A percentile compares a stretch with the other conserved stretches of the same genome.
Evolutionary conservation across 2,797 vertebrate genomes (phyloP).

Genomic region (Masticophis lateralis): DNA sequence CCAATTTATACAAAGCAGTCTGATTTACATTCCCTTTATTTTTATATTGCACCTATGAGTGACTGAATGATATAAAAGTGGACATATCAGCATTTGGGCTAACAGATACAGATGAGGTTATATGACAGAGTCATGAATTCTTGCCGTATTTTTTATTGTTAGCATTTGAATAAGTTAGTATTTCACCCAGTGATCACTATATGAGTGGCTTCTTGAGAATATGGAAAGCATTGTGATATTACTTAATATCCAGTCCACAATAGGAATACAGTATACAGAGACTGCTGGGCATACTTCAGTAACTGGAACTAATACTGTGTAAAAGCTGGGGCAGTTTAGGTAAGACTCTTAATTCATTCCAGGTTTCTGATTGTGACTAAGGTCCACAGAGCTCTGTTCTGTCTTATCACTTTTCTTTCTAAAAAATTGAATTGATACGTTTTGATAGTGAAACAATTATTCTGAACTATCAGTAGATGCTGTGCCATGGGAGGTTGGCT

Average conservation of each 20-base stretch:
- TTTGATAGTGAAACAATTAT: neutral
- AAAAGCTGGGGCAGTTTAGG: neutral
- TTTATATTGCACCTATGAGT: neutral
- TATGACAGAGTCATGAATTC: neutral
- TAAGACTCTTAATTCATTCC: neutral
- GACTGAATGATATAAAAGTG: neutral
- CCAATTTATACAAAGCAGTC: neutral
- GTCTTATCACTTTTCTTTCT: neutral
- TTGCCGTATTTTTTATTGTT: neutral
- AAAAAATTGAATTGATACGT: neutral
- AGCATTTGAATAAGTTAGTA: neutral
- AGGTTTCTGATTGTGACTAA: neutral
- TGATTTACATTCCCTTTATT: neutral
- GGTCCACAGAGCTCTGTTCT: neutral
- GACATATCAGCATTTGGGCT: neutral
- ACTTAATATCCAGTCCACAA: neutral
- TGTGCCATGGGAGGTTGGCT: neutral
- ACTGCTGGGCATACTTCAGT: neutral
- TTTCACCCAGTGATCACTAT: neutral
- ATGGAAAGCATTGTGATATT: neutral
- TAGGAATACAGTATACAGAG: neutral
- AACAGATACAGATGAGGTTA: neutral
- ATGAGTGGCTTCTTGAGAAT: neutral
- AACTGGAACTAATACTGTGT: neutral
- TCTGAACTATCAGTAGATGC: neutral